Evolutionary conservation across 2,888 invertebrate species (phyloP), one percentile per base, ranked within the genome.

Genomic region (Diarsia rubi): DNA sequence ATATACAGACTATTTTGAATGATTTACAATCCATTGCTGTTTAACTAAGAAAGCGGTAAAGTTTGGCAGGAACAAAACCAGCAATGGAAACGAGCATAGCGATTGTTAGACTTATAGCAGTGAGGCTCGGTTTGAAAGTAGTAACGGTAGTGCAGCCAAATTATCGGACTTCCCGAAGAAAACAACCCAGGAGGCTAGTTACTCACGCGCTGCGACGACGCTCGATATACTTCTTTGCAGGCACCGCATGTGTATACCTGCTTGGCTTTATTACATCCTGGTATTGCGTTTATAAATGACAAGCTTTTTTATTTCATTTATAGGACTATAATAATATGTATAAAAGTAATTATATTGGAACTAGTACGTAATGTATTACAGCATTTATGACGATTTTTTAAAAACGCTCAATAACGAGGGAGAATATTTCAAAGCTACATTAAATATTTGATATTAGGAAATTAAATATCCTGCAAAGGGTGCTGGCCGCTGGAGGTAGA

Each of bases 151-250:
- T 92, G 93, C 93, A 93, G 91, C 91, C 92, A 92, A 94, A 94
- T 94, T 94, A 94, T 93, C 88, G 92, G 90, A 91, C 89, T 93
- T 92, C 90, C 91, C 90, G 91, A 92, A 93, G 93, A 93, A 94
- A 93, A 93, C 91, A 92, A 92, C 91, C 90, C 87, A 73, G 69
- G 88, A 85, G 90, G 89, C 86, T 88, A 89, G 90, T 90, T 90
- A 90, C 88, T 88, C 86, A 90, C 88, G 87, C 85, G 87, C 69
- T 87, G 85, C 82, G 78, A 78, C 89, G 90, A 78, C 89, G 90
- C 84, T 90, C 88, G 90, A 90, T 91, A 88, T 87, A 82, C 82
- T 84, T 67, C 73, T 74, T 84, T 82, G 75, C 85, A 82, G 83
- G 74, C 72, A 80, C 60, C 74, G 73, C 37, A 65, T 64, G 62